These are phyloP conservation scores for Mesoclemmys tuberculata DNA, from an alignment of 2,113 vertebrate genomes.

Conservation along the genomic window DNA sequence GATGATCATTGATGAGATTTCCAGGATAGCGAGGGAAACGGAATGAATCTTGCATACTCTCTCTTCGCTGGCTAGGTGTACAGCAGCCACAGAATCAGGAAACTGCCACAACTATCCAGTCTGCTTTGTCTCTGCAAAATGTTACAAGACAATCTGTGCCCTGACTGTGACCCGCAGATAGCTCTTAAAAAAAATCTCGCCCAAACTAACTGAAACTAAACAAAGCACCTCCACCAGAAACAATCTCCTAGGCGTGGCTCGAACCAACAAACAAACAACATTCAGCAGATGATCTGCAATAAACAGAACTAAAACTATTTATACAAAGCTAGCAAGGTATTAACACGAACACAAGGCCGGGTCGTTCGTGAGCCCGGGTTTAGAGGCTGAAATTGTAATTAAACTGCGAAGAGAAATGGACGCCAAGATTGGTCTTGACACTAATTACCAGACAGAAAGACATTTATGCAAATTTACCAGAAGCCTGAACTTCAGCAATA, in stretches of 20 bases:
- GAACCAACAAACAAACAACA: conserved; percentile 20
- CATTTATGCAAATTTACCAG: conserved; percentile 92
- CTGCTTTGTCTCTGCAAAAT: conserved; percentile 80
- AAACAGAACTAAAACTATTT: conserved; percentile 72
- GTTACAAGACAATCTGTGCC: conserved; percentile 71
- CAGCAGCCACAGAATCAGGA: conserved; percentile 73
- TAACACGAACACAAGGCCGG: conserved; percentile 80
- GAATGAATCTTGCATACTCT: conserved; percentile 46
- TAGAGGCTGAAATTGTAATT: conserved; percentile 95
- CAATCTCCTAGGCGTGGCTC: conserved; percentile 28
- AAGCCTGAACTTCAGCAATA: conserved; percentile 80
- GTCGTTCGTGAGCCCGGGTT: conserved; percentile 85
- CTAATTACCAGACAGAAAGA: conserved; percentile 97
- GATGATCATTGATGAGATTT: conserved; percentile 71
- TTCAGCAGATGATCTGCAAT: conserved; percentile 47
- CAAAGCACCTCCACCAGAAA: conserved; percentile 22
- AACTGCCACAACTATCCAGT: conserved; percentile 74
- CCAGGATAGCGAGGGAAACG: conserved; percentile 68
- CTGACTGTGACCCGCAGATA: conserved; percentile 73
- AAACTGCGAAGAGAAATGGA: conserved; percentile 93
- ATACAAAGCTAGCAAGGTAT: conserved; percentile 79
- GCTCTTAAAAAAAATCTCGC: conserved; percentile 55
- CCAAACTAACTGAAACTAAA: conserved; percentile 58
- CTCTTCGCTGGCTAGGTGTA: conserved; percentile 68
- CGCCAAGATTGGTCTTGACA: conserved; percentile 94